Conservation (phyloP, 2,888 invertebrate genomes). For the Limnephilus auricula region DNA sequence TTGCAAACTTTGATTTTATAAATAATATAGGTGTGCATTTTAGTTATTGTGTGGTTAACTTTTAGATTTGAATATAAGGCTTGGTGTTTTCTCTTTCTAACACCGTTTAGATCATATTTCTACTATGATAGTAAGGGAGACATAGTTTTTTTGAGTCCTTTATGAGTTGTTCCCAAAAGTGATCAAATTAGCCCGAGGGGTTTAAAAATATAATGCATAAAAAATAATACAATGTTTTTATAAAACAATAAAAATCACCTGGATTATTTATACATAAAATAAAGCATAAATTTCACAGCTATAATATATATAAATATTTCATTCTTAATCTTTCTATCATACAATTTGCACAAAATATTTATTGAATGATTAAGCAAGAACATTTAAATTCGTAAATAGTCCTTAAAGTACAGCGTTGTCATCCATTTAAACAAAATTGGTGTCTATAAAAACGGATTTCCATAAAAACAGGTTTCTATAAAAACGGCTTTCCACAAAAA, state of each 20-base stretch:
- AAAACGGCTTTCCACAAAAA: not conserved
- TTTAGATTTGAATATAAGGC: too few relatives aligned
- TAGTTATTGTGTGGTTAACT: too few relatives aligned
- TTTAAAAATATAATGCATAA: not conserved
- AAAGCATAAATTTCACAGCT: not conserved
- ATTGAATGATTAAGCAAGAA: not conserved
- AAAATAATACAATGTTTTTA: not conserved
- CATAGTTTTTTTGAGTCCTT: too few relatives aligned
- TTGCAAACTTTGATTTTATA: too few relatives aligned
- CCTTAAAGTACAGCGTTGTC: not conserved
- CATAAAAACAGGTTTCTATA: not conserved
- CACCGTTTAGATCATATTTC: too few relatives aligned
- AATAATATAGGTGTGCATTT: too few relatives aligned
- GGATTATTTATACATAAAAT: not conserved
- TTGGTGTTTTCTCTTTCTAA: too few relatives aligned
- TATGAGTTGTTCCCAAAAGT: too few relatives aligned
- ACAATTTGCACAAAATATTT: not conserved
- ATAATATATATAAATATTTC: not conserved
- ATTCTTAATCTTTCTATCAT: not conserved
- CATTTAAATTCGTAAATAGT: not conserved
- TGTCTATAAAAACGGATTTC: not conserved
- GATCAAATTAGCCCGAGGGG: too few relatives aligned
- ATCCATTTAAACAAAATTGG: not conserved
- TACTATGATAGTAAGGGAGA: too few relatives aligned
- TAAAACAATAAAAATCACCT: not conserved